Conservation (phyloP, 2,797 vertebrate genomes). For the Labeo calbasu region DNA sequence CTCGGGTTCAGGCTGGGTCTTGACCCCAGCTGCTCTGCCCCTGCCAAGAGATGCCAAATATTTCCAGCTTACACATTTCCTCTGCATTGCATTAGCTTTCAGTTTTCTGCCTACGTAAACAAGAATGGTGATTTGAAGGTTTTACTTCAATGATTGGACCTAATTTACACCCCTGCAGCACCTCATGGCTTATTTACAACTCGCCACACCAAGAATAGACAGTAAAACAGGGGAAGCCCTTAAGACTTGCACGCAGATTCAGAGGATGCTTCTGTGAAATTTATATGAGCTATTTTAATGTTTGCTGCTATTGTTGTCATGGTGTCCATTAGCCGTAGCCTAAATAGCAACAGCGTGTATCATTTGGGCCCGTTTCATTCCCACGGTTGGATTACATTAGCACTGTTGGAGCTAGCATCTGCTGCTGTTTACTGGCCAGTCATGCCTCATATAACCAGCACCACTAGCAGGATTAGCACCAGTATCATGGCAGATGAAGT, state of each 20-base stretch:
- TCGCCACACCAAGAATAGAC: not conserved
- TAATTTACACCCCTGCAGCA: slow-evolving; percentile 31
- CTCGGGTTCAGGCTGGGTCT: slow-evolving; percentile 53
- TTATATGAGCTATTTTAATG: not conserved
- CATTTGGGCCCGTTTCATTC: slow-evolving; percentile 37
- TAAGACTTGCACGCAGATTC: not conserved
- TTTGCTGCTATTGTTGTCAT: slow-evolving; percentile 18
- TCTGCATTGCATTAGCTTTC: not conserved
- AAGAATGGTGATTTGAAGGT: not conserved
- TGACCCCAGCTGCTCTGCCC: slow-evolving; percentile 41
- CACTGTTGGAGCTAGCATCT: slow-evolving; percentile 25
- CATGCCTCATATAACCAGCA: slow-evolving; percentile 8
- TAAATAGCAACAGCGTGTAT: slow-evolving; percentile 31
- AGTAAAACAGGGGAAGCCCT: not conserved
- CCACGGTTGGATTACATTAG: slow-evolving; percentile 29
- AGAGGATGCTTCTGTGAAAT: not conserved
- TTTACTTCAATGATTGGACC: not conserved
- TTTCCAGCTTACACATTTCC: slow-evolving; percentile 9
- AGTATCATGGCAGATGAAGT: slow-evolving; percentile 47
- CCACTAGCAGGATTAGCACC: slow-evolving; percentile 46
- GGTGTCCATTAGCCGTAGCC: not conserved
- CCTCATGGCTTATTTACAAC: slow-evolving; percentile 10
- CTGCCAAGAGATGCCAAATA: slow-evolving; percentile 12
- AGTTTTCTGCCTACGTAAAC: not conserved
- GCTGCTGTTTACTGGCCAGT: slow-evolving; percentile 4